Evolutionary conservation across 2,797 vertebrate genomes (phyloP), one percentile per base, ranked within the genome.

Genomic region (Scomberomorus guttatus): DNA sequence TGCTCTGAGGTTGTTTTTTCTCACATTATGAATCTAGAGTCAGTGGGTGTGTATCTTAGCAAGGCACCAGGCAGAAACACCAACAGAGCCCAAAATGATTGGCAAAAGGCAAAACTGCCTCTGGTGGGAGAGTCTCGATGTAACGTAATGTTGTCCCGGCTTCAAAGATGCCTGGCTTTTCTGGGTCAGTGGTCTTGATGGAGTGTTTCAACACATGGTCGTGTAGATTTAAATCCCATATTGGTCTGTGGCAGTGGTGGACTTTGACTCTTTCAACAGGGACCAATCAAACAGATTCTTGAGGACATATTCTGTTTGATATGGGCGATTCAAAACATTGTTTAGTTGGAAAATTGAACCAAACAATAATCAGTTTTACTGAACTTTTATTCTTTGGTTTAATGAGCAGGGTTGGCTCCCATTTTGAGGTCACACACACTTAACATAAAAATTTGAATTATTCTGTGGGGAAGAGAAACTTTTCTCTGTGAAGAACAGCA

Each of bases 361-460:
- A 64, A 84, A 76, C 69, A 86, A 79, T 85, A 80, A 89, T 87
- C 59, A 76, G 58, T 80, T 89, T 83, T 75, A 84, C 68, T 72
- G 58, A 89, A 81, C 83, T 78, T 84, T 87, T 80, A 62, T 87
- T 79, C 54, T 75, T 79, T 48, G 73, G 25, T 89, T 90, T 81
- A 86, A 87, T 82, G 79, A 90, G 74, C 27, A 63, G 63, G 81
- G 22, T 87, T 91, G 88, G 79, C 82, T 89, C 77, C 78, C 37
- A 89, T 90, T 92, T 90, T 81, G 89, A 90, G 88, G 90, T 85
- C 73, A 52, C 65, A 82, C 74, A 73, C 64, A 54, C 63, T 91
- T 79, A 74, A 84, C 84, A 86, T 75, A 60, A 78, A 81, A 66
- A 80, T 75, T 64, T n/a, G 61, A 89, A 80, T 82, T 74, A 79